Evolutionary conservation across 2,113 vertebrate species (phyloP).

Genomic region (Dromaius novaehollandiae): DNA sequence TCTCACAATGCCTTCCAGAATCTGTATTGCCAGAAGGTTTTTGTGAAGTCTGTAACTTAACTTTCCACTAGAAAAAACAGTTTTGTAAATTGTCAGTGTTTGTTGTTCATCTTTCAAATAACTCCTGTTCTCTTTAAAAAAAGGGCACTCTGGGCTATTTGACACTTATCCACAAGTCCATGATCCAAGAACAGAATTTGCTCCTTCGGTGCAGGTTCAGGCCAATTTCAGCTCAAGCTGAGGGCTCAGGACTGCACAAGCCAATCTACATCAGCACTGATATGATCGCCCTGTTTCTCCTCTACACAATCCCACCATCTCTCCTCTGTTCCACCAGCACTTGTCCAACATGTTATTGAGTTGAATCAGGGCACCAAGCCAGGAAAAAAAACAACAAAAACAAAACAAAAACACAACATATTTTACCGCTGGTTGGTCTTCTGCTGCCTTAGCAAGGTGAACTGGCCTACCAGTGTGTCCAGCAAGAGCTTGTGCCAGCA

Average conservation of each 20-base stretch:
- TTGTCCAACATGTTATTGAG: accelerated
- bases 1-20: not conserved
- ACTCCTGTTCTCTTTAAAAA: not conserved
- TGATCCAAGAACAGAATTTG: not conserved
- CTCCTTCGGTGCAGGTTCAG: not conserved
- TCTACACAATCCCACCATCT: not conserved
- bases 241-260: not conserved
- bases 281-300: accelerated
- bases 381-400: not conserved
- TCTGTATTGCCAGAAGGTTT: accelerated
- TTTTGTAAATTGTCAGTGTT: not conserved
- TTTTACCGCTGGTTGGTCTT: not conserved
- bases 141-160: not conserved
- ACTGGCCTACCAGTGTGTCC: not conserved
- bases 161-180: not conserved
- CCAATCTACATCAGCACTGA: not conserved
- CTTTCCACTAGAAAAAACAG: not conserved
- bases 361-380: not conserved
- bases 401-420: too few relatives aligned
- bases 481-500: not conserved
- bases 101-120: not conserved
- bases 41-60: not conserved
- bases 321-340: not conserved
- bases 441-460: not conserved
- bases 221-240: not conserved